These are phyloP conservation scores for Ailuropoda melanoleuca DNA, from an alignment of 2,113 vertebrate genomes.

Conservation along the genomic window DNA sequence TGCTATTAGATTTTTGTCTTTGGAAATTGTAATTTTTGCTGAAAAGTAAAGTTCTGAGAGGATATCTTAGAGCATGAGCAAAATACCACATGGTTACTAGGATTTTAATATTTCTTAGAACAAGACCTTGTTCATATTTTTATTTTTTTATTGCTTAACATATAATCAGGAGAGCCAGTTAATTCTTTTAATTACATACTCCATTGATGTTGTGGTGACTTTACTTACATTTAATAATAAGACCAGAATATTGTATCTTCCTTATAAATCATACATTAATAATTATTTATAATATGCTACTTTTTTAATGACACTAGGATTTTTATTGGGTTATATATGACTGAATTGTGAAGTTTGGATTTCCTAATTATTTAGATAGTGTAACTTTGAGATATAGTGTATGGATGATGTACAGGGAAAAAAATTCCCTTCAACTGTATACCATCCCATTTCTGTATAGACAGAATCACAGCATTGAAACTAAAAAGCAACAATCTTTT, in stretches of 20 bases:
- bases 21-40: not conserved
- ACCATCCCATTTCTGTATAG: not conserved
- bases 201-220: not conserved
- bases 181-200: not conserved
- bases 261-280: not conserved
- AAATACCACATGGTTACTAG: not conserved
- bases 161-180: not conserved
- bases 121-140: not conserved
- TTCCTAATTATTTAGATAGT: not conserved
- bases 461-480: not conserved
- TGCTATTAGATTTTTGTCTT: not conserved
- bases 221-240: not conserved
- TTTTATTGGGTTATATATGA: not conserved
- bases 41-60: not conserved
- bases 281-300: not conserved
- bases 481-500: not conserved
- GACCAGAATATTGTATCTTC: not conserved
- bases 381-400: not conserved
- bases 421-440: not conserved
- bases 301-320: not conserved
- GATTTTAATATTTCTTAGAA: constrained; percentile 20
- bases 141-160: not conserved
- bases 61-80: not conserved
- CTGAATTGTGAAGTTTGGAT: not conserved
- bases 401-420: not conserved